Base-by-base conservation (phyloP, 2,888 invertebrate species). In the Acronicta aceris region DNA sequence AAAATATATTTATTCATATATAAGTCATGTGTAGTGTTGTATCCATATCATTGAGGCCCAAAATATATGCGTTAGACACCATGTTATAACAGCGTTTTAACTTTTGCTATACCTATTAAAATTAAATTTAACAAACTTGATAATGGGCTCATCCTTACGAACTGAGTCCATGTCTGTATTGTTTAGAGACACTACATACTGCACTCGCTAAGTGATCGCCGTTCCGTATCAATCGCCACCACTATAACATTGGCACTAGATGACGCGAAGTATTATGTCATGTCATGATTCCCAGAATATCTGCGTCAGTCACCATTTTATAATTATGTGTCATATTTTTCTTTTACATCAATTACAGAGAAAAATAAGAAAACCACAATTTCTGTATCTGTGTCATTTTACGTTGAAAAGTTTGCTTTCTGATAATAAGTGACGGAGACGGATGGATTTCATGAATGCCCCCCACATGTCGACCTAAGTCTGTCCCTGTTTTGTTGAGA, bases 131-230 rank as follows among this genome's bases (percentile, higher is more conserved):
- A 30, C 10, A 30, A 30, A 9, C 7, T 30, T 30, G 7, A 5
- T 7, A 21, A 3, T 21, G 21, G 21, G 21, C 21, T 21, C 5
- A 27, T 7, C 27, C 6, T 10, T 30, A 8, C 10, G 30, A 27
- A 30, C 30, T 10, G 7, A 30, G 10, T 54, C 36, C 46, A n/a
- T 59, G 50, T 16, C 78, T 76, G 78, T 27, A 59, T 16, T 10
- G 12, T 43, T 27, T 27, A 62, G 65, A 73, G 59, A 71, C 54
- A 59, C 52, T 59, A 71, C 62, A 71, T 66, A 73, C 64, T 71
- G 76, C 64, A 78, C 13, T 49, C 47, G 61, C 48, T 71, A 76
- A 77, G 46, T 71, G 78, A 77, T 71, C 42, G 65, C 59, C 46
- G 61, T 50, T 53, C 52, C 50, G 47, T 71, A 54, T 71, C 74